Percentiles rank a stretch among this genome's conserved stretches.
Evolutionary conservation across 2,113 vertebrate genomes (phyloP).

Genomic region (Oreochromis niloticus): DNA sequence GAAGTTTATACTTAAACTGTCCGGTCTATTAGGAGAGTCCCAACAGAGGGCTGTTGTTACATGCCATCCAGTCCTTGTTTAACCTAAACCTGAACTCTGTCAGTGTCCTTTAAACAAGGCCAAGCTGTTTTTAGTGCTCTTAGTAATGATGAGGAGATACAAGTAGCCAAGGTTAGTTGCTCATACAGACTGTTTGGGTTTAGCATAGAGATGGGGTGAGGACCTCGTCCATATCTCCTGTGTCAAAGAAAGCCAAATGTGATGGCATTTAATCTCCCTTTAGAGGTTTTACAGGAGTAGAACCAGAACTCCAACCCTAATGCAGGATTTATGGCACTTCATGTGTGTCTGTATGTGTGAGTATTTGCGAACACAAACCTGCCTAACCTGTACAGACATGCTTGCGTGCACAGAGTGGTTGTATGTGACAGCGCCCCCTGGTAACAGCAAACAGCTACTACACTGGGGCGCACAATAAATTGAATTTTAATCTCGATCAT

Average conservation of each 20-base stretch:
- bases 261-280: neutral
- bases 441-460: neutral
- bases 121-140: neutral
- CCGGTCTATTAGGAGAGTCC: neutral
- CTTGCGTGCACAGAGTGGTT: neutral
- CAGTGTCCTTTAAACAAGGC: neutral
- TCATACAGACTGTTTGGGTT: neutral
- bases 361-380: neutral
- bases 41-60: neutral
- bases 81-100: neutral
- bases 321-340: neutral
- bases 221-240: neutral
- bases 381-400: neutral
- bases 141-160: neutral
- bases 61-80: neutral
- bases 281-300: neutral
- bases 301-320: neutral
- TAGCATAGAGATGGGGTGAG: neutral
- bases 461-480: neutral
- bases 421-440: neutral
- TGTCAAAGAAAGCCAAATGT: neutral
- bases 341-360: neutral
- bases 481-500: neutral
- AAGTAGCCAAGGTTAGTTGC: neutral
- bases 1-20: neutral